Evolutionary conservation across 2,113 vertebrate genomes (phyloP).

Genomic region (Campylomormyrus tamandua): DNA sequence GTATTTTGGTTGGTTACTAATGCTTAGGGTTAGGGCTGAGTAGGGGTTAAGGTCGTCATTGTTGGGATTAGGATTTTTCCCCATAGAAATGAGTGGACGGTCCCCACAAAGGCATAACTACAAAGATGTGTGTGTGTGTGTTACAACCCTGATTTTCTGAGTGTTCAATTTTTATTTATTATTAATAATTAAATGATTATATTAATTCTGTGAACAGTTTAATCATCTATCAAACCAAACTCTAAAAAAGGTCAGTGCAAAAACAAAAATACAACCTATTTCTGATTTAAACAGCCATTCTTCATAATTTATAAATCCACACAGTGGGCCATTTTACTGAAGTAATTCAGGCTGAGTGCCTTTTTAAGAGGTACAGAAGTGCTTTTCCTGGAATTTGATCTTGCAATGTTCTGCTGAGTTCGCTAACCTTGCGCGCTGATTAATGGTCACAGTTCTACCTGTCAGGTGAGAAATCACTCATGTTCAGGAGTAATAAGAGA

Average conservation of each 20-base stretch:
- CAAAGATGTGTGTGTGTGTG: not conserved
- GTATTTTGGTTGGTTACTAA: not conserved
- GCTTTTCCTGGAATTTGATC: not conserved
- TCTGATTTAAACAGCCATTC: not conserved
- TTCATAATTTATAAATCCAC: not conserved
- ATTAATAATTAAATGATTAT: not conserved
- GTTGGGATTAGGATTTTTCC: not conserved
- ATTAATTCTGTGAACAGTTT: not conserved
- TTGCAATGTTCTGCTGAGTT: not conserved
- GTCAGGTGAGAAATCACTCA: not conserved
- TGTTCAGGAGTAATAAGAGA: not conserved
- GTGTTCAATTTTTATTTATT: not conserved
- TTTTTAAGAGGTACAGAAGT: slow-evolving; percentile 3
- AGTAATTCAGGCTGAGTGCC: not conserved
- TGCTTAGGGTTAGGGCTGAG: not conserved
- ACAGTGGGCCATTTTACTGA: not conserved
- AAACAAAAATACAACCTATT: not conserved
- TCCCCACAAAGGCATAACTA: not conserved
- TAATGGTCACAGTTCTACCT: not conserved
- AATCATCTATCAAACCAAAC: not conserved
- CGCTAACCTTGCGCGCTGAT: not conserved
- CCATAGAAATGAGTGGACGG: not conserved
- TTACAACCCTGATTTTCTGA: not conserved
- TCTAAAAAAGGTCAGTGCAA: not conserved
- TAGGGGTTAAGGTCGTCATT: not conserved